Base-by-base conservation (phyloP, 2,797 vertebrate species). In the Octomys mimax region DNA sequence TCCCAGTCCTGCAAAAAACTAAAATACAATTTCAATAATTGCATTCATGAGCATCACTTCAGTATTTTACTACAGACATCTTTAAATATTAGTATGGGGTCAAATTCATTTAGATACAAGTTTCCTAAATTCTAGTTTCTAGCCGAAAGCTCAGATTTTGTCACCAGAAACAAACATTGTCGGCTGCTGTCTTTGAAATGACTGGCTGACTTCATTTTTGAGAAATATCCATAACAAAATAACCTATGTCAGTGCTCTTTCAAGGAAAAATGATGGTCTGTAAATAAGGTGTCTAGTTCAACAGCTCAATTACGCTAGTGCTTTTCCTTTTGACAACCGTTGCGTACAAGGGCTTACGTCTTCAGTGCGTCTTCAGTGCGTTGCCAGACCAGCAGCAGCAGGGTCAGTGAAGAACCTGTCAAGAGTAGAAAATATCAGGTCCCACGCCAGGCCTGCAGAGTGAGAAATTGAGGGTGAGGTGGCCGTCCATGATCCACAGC, bases 71-170 rank as follows among this genome's bases (percentile, higher is more conserved):
- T 83, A 87, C 66, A 59, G 70, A 78, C 70, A 33, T 90, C 68
- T 91, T 77, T 79, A 89, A 62, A 64, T 92, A 70, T 31, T 85
- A 19, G 22, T 42, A 54, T 86, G n/a, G 79, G 52, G 26, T 89
- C 64, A 89, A 39, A 11, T 4, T 66, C 64, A 49, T 84, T 22
- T 77, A 22, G 24, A 52, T 66, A 59, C 46, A 80, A 61, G 28
- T 83, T 91, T 92, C 81, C 14, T 57, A 92, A 75, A 86, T 91
- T 80, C 80, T 86, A 62, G 46, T 93, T 93, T 95, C 78, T n/a
- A 52, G 52, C 33, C 84, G 59, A 93, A 95, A 95, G 71, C 28
- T 94, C 36, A 85, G n/a, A 66, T 94, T 97, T 96, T 86, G 66
- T 81, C 77, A 57, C 39, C 62, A 84, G 85, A 39, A 81, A n/a